phyloP scores from a whole-genome alignment of 2,113 vertebrate species.

The Microtus ochrogaster region DNA sequence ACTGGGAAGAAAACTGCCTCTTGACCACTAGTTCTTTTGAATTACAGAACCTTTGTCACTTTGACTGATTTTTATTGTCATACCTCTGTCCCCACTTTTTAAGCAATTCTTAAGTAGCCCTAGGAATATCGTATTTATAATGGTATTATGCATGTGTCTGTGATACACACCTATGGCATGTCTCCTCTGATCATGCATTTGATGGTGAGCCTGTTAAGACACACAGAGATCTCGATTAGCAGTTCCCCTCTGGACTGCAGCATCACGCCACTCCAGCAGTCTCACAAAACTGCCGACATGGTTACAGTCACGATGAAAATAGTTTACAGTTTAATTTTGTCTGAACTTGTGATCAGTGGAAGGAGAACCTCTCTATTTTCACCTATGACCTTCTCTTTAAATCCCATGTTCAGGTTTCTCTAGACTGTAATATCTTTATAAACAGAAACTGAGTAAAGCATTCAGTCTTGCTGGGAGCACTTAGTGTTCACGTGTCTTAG shows the following conservation, averaged over 20 bases:
- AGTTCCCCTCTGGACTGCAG: neutral
- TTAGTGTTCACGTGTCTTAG: neutral
- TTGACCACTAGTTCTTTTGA: neutral
- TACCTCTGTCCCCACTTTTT: neutral
- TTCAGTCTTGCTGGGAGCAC: neutral
- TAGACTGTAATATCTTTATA: slow-evolving; percentile 12
- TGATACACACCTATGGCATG: too few relatives aligned
- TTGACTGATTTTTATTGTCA: neutral
- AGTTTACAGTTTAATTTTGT: slow-evolving; percentile 35
- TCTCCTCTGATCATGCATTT: neutral
- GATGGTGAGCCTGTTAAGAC: neutral
- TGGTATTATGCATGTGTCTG: neutral
- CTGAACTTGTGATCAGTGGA: neutral
- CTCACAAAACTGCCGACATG: neutral
- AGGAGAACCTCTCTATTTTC: slow-evolving; percentile 23
- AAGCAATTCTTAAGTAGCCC: neutral
- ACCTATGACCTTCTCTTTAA: slow-evolving; percentile 15
- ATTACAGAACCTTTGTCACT: neutral
- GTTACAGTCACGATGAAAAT: neutral
- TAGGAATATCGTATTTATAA: neutral
- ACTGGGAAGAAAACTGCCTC: too few relatives aligned
- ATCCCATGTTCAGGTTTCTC: neutral
- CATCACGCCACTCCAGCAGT: neutral
- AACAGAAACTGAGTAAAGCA: neutral
- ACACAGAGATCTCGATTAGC: neutral